Percentiles rank a stretch among this genome's conserved stretches.
These are phyloP conservation scores for Bombus consobrinus DNA, from an alignment of 1,140 invertebrate species.

Conservation along the genomic window DNA sequence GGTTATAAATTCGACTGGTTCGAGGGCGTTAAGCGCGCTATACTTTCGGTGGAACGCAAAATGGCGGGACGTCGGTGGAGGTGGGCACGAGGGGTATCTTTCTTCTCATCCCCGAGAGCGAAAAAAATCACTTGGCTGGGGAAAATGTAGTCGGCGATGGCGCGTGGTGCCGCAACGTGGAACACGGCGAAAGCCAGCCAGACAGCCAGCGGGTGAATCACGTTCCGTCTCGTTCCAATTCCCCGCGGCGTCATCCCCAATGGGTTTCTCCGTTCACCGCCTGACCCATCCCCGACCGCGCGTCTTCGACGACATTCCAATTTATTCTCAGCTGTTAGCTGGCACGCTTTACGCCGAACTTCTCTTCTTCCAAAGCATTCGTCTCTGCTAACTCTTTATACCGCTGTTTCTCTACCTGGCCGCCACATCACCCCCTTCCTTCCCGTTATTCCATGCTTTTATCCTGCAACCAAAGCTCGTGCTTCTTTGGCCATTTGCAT, in stretches of 20 bases:
- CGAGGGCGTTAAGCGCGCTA: too few species aligned
- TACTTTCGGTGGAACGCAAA: too few species aligned
- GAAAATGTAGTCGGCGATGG: slow-evolving; percentile 55
- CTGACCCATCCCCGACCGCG: slow-evolving; percentile 19
- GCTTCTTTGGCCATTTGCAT: neutral
- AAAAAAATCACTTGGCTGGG: slow-evolving; percentile 64
- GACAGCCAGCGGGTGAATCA: slow-evolving; percentile 24
- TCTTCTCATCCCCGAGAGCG: slow-evolving; percentile 34
- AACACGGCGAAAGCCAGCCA: slow-evolving; percentile 59
- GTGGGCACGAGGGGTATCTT: slow-evolving; percentile 11
- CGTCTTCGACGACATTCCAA: slow-evolving; percentile 69
- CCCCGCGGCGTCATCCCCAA: slow-evolving; percentile 60
- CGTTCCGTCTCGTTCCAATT: slow-evolving; percentile 66
- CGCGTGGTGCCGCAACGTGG: slow-evolving; percentile 35
- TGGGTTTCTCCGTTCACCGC: slow-evolving; percentile 43
- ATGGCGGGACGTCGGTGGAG: too few species aligned
- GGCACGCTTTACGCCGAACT: slow-evolving; percentile 62
- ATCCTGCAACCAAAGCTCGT: slow-evolving; percentile 2
- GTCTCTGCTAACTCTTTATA: neutral
- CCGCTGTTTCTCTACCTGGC: neutral
- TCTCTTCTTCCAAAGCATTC: slow-evolving; percentile 31
- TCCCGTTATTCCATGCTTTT: slow-evolving; percentile 9
- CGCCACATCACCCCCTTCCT: neutral
- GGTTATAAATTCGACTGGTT: too few species aligned
- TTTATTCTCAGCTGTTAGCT: slow-evolving; percentile 70